A percentile compares a stretch with the other conserved stretches of the same genome.
Conservation (phyloP, 2,888 invertebrate genomes). For the Ectropis crepuscularia region DNA sequence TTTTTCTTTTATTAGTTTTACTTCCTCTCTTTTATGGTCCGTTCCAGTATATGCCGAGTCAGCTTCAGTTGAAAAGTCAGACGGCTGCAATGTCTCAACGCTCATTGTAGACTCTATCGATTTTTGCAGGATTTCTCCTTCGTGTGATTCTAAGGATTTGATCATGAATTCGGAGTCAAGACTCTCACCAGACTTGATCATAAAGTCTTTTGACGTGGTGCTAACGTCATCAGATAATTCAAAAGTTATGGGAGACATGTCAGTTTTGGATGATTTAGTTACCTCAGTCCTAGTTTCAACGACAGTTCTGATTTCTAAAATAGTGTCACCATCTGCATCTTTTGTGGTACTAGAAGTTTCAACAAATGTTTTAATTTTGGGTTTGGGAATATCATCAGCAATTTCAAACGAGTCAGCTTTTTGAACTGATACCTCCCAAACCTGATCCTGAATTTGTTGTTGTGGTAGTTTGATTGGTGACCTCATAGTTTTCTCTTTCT, state of each 20-base stretch:
- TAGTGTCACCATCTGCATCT: constrained; percentile 58
- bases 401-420: constrained; percentile 72
- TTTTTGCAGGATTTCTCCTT: constrained; percentile 80
- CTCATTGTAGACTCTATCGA: constrained; percentile 82
- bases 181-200: constrained; percentile 82
- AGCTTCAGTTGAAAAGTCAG: constrained; percentile 81
- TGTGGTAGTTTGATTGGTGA: constrained; percentile 78
- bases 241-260: constrained; percentile 71
- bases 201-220: constrained; percentile 75
- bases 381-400: constrained; percentile 61
- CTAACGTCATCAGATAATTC: constrained; percentile 76
- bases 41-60: constrained; percentile 81
- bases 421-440: constrained; percentile 77
- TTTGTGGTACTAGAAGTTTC: constrained; percentile 58
- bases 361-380: constrained; percentile 48
- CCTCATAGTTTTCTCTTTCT: constrained; percentile 66
- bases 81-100: constrained; percentile 80
- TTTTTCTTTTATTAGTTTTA: constrained; percentile 78
- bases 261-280: constrained; percentile 65
- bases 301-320: constrained; percentile 60
- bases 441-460: constrained; percentile 76
- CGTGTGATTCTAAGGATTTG: constrained; percentile 81
- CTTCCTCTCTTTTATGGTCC: constrained; percentile 75
- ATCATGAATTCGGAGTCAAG: constrained; percentile 81
- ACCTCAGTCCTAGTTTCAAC: constrained; percentile 60